Percentiles rank a stretch among this genome's conserved stretches.
Conservation (phyloP, 2,113 vertebrate species). For the Platycercus adscitus region DNA sequence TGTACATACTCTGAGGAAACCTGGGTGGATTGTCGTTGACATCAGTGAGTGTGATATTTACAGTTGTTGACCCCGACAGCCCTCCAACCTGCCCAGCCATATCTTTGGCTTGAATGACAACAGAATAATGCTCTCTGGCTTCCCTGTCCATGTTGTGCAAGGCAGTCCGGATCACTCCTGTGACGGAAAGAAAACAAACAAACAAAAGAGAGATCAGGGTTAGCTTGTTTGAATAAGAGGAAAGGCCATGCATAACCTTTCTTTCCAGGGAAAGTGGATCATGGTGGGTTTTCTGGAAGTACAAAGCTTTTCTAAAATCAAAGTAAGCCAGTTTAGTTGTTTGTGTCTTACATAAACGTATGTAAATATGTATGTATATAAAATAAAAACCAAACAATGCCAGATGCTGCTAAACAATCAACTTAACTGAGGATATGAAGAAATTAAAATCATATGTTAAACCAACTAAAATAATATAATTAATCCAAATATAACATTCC, state of each 20-base stretch:
- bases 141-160: constrained; percentile 97
- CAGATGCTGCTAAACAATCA: not conserved
- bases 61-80: constrained; percentile 93
- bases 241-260: not conserved
- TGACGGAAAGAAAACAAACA: constrained; percentile 28
- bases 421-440: not conserved
- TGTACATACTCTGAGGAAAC: constrained; percentile 92
- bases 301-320: not conserved
- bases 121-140: constrained; percentile 95
- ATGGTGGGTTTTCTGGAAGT: not conserved
- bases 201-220: not conserved
- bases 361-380: not conserved
- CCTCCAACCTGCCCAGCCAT: constrained; percentile 98
- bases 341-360: not conserved
- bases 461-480: not conserved
- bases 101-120: constrained; percentile 99
- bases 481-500: not conserved
- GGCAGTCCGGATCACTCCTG: constrained; percentile 97
- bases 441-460: not conserved
- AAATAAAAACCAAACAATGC: not conserved
- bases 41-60: constrained; percentile 96
- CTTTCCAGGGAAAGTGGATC: not conserved
- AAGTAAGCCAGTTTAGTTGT: not conserved
- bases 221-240: not conserved
- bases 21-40: constrained; percentile 97